These are phyloP conservation scores for Catharus bicknelli DNA, from an alignment of 2,113 vertebrate genomes.

Conservation along the genomic window DNA sequence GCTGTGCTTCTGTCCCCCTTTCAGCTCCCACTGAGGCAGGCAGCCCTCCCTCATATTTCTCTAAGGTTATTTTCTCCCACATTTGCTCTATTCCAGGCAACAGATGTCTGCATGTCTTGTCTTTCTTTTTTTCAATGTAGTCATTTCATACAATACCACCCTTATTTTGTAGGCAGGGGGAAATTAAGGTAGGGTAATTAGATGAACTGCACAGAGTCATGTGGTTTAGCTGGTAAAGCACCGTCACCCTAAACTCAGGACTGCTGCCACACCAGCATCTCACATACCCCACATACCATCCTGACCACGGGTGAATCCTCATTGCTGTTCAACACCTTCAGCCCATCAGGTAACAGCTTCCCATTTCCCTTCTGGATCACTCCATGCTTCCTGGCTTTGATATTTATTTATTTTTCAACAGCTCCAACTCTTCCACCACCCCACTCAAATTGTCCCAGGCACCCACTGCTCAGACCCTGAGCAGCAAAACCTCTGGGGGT, in stretches of 20 bases:
- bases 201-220: neutral
- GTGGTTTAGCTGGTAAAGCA: neutral
- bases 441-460: fast-evolving
- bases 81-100: neutral
- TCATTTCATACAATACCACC: neutral
- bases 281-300: fast-evolving
- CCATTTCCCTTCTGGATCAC: neutral
- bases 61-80: neutral
- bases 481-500: neutral
- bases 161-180: neutral
- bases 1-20: neutral
- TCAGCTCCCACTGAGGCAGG: neutral
- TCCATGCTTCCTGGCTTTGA: neutral
- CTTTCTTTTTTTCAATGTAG: neutral
- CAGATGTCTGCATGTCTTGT: neutral
- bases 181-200: neutral
- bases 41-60: neutral
- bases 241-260: neutral
- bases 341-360: neutral
- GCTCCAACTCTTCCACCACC: neutral
- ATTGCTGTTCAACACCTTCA: neutral
- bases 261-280: neutral
- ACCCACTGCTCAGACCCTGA: too few relatives aligned
- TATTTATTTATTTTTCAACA: neutral
- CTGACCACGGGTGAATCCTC: fast-evolving